These are phyloP conservation scores for Plectus sambesii DNA, from an alignment of 1,140 invertebrate genomes.

Conservation along the genomic window DNA sequence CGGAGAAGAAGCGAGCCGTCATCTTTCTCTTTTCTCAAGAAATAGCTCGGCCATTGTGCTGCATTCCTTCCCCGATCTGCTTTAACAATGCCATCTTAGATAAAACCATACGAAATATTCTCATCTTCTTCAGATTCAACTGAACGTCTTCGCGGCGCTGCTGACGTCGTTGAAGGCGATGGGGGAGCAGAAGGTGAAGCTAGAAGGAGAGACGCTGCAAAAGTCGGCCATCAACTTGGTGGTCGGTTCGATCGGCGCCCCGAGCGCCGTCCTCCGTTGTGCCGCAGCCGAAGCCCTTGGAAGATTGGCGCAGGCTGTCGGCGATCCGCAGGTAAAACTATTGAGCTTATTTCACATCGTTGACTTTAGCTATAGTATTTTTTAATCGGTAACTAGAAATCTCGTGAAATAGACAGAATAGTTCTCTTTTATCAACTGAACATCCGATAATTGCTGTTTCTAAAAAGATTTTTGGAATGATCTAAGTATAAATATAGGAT, in stretches of 20 bases:
- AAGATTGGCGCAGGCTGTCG: constrained; percentile 72
- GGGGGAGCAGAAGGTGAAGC: constrained; percentile 20
- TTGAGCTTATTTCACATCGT: not conserved
- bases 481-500: too few relatives aligned
- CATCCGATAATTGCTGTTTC: too few relatives aligned
- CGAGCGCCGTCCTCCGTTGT: constrained; percentile 73
- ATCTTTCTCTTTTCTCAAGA: too few relatives aligned
- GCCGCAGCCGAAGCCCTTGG: constrained; percentile 75
- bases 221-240: constrained; percentile 26
- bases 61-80: too few relatives aligned
- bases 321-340: constrained; percentile 53
- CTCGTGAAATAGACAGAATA: too few relatives aligned
- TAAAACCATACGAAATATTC: too few relatives aligned
- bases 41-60: too few relatives aligned
- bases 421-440: too few relatives aligned
- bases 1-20: too few relatives aligned
- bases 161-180: constrained; percentile 67
- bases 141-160: constrained; percentile 89
- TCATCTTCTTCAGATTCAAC: constrained; percentile 62
- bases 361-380: constrained; percentile 5
- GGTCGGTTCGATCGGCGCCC: constrained; percentile 62
- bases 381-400: constrained; percentile 5
- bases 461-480: too few relatives aligned
- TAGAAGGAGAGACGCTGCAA: constrained; percentile 34
- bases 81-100: too few relatives aligned